These are phyloP conservation scores for Melanostigma gelatinosum DNA, from an alignment of 2,113 vertebrate species.

Conservation along the genomic window DNA sequence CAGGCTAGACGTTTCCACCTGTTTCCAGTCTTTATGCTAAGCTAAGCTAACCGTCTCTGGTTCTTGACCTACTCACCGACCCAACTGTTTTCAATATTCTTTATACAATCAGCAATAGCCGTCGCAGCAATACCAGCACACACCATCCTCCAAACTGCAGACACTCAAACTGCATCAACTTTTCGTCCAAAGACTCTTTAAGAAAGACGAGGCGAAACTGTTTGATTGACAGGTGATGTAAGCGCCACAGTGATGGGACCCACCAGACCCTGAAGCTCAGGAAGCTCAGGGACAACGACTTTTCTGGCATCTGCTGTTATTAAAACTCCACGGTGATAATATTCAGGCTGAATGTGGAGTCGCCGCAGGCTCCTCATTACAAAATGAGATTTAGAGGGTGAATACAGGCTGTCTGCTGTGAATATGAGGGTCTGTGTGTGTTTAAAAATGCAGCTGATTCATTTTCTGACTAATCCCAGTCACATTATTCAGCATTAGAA, in stretches of 20 bases:
- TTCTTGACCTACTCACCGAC: neutral
- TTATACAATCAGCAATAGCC: neutral
- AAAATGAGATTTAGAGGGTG: slow-evolving; percentile 5
- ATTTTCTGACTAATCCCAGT: neutral
- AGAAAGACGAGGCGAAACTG: neutral
- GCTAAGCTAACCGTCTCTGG: neutral
- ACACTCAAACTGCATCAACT: neutral
- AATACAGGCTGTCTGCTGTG: neutral
- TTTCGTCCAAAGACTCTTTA: neutral
- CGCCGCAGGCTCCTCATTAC: slow-evolving; percentile 6
- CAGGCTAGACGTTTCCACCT: neutral
- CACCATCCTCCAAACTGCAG: neutral
- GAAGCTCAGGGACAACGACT: neutral
- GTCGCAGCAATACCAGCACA: neutral
- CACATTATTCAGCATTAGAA: neutral
- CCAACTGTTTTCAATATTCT: neutral
- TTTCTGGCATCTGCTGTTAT: slow-evolving; percentile 1
- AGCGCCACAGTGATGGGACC: neutral
- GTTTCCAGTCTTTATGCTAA: neutral
- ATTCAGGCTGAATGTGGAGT: neutral
- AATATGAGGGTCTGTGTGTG: neutral
- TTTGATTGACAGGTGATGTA: slow-evolving; percentile 2
- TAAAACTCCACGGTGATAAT: slow-evolving; percentile 2
- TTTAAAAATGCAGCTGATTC: neutral
- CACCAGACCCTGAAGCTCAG: neutral